phyloP scores from a whole-genome alignment of 2,797 vertebrate species.

The Alca torda region DNA sequence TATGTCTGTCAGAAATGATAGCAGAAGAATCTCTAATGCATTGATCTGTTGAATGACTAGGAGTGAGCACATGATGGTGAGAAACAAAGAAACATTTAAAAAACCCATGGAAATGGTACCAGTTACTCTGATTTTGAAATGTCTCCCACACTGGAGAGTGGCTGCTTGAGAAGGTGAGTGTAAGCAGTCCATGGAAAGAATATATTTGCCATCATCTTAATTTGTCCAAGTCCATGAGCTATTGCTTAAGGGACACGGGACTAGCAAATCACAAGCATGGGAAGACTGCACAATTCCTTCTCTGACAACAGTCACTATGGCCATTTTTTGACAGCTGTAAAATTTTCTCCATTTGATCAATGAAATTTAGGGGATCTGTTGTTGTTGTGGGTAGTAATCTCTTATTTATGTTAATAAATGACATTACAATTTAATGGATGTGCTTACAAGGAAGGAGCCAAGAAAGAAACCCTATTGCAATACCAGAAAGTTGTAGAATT shows the following conservation, averaged over 20 bases:
- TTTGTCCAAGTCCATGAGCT: not conserved
- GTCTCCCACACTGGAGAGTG: too few relatives aligned
- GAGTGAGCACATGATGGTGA: not conserved
- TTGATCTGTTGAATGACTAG: not conserved
- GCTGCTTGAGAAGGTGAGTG: not conserved
- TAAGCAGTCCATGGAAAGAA: not conserved
- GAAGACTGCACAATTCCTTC: not conserved
- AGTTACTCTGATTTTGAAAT: not conserved
- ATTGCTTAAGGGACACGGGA: not conserved
- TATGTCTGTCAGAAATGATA: not conserved
- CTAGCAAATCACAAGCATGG: not conserved
- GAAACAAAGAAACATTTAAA: not conserved
- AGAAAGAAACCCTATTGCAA: not conserved
- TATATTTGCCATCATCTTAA: not conserved
- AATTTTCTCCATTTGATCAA: not conserved
- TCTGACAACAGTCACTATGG: not conserved
- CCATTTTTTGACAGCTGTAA: not conserved
- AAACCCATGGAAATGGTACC: not conserved
- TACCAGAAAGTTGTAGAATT: not conserved
- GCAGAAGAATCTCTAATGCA: not conserved
- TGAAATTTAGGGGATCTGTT: not conserved
- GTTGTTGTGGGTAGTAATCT: not conserved
- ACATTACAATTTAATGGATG: not conserved
- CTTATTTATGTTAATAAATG: not conserved
- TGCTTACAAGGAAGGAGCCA: not conserved